phyloP scores from a whole-genome alignment of 2,113 vertebrate species.

The Epinephelus fuscoguttatus region DNA sequence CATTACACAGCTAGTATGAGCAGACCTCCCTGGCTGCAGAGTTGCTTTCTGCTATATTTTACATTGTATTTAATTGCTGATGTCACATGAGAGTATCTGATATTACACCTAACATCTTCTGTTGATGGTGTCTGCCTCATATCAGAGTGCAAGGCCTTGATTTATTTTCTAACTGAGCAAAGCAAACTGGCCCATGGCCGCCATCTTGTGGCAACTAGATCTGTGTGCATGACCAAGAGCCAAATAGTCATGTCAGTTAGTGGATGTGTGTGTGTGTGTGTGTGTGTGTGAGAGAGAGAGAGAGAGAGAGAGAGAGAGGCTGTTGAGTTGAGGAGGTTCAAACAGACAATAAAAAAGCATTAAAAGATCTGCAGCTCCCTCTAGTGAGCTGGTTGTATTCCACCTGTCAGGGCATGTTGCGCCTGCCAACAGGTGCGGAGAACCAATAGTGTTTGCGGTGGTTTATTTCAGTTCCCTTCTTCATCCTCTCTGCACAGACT shows the following conservation, averaged over 20 bases:
- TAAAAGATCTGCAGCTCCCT: constrained; percentile 39
- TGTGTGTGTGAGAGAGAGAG: neutral
- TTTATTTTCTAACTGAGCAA: neutral
- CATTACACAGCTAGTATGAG: neutral
- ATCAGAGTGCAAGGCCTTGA: neutral
- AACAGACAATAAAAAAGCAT: neutral
- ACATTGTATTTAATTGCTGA: neutral
- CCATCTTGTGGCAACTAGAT: constrained; percentile 48
- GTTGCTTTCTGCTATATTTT: neutral
- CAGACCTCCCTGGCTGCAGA: neutral
- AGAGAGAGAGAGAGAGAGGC: accelerated
- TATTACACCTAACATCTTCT: neutral
- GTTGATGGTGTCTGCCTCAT: neutral
- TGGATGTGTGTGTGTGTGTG: neutral
- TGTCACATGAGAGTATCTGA: neutral
- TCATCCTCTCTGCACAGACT: neutral
- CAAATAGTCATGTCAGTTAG: constrained; percentile 2
- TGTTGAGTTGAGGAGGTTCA: constrained; percentile 10
- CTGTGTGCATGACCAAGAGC: neutral
- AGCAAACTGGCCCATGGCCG: neutral
- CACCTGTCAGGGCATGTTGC: constrained; percentile 24
- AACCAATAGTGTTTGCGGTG: constrained; percentile 8
- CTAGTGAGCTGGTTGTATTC: constrained; percentile 40
- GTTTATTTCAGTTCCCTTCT: constrained; percentile 27
- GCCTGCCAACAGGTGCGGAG: constrained; percentile 17